phyloP scores from a whole-genome alignment of 2,113 vertebrate species.

The Oplegnathus fasciatus region DNA sequence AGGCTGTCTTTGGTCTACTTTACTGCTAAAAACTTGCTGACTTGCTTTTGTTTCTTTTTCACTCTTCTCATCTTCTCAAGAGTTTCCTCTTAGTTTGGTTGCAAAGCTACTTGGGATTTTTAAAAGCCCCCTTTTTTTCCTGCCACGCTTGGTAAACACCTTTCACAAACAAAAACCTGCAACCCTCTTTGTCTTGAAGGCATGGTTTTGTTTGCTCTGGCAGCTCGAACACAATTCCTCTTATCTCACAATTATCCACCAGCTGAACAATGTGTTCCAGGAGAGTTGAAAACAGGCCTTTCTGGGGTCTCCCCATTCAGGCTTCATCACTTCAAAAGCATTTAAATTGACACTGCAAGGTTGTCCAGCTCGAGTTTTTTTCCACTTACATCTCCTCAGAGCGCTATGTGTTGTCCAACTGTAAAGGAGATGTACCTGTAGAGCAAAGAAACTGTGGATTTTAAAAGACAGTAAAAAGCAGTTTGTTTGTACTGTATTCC shows the following conservation, averaged over 20 bases:
- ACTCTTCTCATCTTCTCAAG: neutral
- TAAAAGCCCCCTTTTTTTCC: neutral
- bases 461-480: no score
- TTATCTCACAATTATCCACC: constrained; percentile 40
- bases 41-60: neutral
- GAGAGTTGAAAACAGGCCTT: constrained; percentile 7
- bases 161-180: constrained; percentile 36
- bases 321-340: neutral
- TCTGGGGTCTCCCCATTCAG: constrained; percentile 5
- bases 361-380: neutral
- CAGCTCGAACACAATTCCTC: constrained; percentile 27
- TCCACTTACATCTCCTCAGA: neutral
- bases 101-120: constrained; percentile 27
- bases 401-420: neutral
- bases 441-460: no score
- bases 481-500: no score
- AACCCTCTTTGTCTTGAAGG: constrained; percentile 22
- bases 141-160: neutral
- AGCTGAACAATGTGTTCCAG: constrained; percentile 36
- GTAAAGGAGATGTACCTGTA: neutral
- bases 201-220: constrained; percentile 39
- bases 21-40: neutral
- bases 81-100: neutral
- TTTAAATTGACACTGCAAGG: constrained; percentile 9
- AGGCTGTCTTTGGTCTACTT: neutral